Conservation (phyloP, 2,797 vertebrate genomes). For the Miichthys miiuy region DNA sequence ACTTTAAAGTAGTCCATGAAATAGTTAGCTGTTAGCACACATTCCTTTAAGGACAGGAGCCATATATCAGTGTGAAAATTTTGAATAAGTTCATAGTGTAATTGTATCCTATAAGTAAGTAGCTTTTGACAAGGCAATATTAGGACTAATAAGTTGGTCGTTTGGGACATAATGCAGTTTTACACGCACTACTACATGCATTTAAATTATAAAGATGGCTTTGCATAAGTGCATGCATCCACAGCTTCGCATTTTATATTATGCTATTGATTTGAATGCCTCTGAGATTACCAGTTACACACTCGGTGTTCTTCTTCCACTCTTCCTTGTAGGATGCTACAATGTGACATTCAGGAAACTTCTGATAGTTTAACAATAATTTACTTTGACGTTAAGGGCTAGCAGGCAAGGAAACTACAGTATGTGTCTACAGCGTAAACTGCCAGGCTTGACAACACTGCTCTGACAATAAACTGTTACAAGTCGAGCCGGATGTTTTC, state of each 20-base stretch:
- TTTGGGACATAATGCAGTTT: conserved; percentile 39
- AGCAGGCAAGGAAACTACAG: conserved; percentile 47
- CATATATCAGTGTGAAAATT: conserved; percentile 62
- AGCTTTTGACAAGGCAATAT: conserved; percentile 62
- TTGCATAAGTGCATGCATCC: conserved; percentile 43
- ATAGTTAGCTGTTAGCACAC: conserved; percentile 55
- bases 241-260: conserved; percentile 49
- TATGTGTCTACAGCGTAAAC: conserved; percentile 54
- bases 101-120: conserved; percentile 48
- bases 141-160: conserved; percentile 35
- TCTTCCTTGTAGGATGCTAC: conserved; percentile 37
- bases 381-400: conserved; percentile 71
- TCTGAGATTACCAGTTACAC: conserved; percentile 48
- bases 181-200: conserved; percentile 24
- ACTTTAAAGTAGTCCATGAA: conserved; percentile 48
- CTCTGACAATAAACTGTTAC: conserved; percentile 31
- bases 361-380: conserved; percentile 42
- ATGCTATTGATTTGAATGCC: conserved; percentile 18
- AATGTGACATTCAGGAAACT: conserved; percentile 55
- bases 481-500: conserved; percentile 47
- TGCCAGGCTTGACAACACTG: conserved; percentile 45
- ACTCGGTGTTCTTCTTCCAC: conserved; percentile 26
- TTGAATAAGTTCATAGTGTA: conserved; percentile 50
- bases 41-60: conserved; percentile 75
- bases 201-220: conserved; percentile 32